Evolutionary conservation across 2,888 invertebrate species (phyloP).

Genomic region (Amphipyra tragopoginis): DNA sequence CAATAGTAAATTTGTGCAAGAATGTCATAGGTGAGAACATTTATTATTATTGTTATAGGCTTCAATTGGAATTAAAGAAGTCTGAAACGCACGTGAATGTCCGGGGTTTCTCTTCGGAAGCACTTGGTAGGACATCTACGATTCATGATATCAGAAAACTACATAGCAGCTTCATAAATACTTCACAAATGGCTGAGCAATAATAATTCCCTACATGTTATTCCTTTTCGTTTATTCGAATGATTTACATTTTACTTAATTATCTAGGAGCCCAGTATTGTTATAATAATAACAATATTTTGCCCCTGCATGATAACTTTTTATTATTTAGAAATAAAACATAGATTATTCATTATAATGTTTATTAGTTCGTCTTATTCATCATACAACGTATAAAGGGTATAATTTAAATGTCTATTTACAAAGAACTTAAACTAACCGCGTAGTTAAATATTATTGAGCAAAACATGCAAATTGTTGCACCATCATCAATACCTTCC

Average conservation of each 20-base stretch:
- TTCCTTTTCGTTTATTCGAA: constrained; percentile 6
- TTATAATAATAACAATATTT: no score
- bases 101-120: not conserved
- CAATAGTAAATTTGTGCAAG: not conserved
- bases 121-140: constrained; percentile 59
- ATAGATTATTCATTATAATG: constrained; percentile 24
- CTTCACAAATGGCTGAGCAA: no score
- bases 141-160: constrained; percentile 69
- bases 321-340: constrained; percentile 41
- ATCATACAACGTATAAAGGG: constrained; percentile 64
- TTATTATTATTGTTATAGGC: constrained; percentile 51
- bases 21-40: not conserved
- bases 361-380: constrained; percentile 64
- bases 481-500: constrained; percentile 60
- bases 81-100: not conserved
- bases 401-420: constrained; percentile 76
- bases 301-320: not conserved
- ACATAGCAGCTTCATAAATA: constrained; percentile 63
- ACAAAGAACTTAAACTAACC: constrained; percentile 67
- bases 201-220: not conserved
- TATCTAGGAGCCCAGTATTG: constrained; percentile 3
- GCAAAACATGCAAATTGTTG: constrained; percentile 65
- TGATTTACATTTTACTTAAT: constrained; percentile 8
- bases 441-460: constrained; percentile 68
- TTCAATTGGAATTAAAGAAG: constrained; percentile 56